Evolutionary conservation across 2,113 vertebrate species (phyloP), one percentile per base, ranked within the genome.

Genomic region (Callipepla californica): DNA sequence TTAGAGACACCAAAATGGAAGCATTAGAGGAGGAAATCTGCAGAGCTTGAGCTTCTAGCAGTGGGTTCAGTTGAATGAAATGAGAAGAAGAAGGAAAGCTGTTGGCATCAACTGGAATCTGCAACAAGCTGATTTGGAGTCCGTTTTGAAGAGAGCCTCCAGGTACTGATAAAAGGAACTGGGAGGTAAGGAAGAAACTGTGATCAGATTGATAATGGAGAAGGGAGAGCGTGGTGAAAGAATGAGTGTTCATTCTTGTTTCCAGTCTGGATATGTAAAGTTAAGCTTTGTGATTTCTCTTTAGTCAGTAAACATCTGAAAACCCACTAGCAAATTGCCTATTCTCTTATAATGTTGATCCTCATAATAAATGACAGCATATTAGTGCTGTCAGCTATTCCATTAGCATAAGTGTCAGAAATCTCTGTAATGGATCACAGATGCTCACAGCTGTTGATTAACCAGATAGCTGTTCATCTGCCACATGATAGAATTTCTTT

Each of bases 401-500:
- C n/a, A 36, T 77, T 76, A 89, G 70, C 4, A 1, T 51, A 67
- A 88, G 50, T 62, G 55, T 83, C 53, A 94, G 48, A 87, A 92
- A 80, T 40, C 58, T 73, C 62, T 45, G 15, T 76, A 65, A 82
- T 89, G 78, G 91, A 80, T 85, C 80, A 65, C 58, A 89, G 69
- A 65, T 96, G 62, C 51, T 93, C 42, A 72, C 81, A 91, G 70
- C 66, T 92, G 70, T 76, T 89, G 87, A 92, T 92, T 92, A 96
- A 89, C 74, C 51, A 86, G 66, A 16, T 85, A 84, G 72, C 18
- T 38, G 34, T 93, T 89, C 53, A 57, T 80, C 85, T 85, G 53
- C n/a, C 53, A 69, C 40, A n/a, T 89, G 50, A 79, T 61, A 89
- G 69, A 89, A 65, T 87, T 63, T 47, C 83, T 89, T 38, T 79